Conservation (phyloP, 37 sponge, comb jelly and placozoan species). For the Chondrilla cf. caribensis region DNA sequence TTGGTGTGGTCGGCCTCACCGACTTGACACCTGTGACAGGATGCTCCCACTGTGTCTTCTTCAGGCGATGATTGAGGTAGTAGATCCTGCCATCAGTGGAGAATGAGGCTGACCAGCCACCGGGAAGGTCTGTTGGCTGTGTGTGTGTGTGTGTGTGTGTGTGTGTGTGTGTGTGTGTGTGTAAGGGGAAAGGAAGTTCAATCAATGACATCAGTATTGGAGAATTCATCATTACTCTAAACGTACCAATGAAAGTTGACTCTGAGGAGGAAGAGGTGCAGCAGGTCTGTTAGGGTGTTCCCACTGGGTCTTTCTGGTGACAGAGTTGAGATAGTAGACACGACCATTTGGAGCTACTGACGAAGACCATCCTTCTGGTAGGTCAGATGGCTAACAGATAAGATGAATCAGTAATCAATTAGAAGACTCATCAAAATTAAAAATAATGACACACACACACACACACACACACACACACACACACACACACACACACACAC, state of each 20-base stretch:
- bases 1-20: neutral
- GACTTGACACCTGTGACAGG: neutral
- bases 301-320: slow-evolving; percentile 69
- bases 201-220: too few relatives aligned
- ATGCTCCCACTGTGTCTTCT: slow-evolving; percentile 13
- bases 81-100: slow-evolving; percentile 20
- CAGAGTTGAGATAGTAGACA: slow-evolving; percentile 66
- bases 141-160: slow-evolving; percentile 9
- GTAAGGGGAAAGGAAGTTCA: too few relatives aligned
- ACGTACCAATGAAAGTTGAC: neutral
- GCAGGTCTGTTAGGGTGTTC: slow-evolving; percentile 21
- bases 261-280: neutral
- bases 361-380: slow-evolving; percentile 41
- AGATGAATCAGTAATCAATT: neutral
- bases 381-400: slow-evolving; percentile 6
- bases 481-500: slow-evolving; percentile 1
- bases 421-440: too few relatives aligned
- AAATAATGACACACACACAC: neutral
- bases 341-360: slow-evolving; percentile 62
- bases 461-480: slow-evolving; percentile 16
- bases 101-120: neutral
- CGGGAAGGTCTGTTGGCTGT: neutral
- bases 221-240: too few relatives aligned
- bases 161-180: neutral
- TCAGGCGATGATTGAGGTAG: slow-evolving; percentile 24